Percentiles rank a stretch among this genome's conserved stretches.
These are phyloP conservation scores for Lethrus apterus DNA, from an alignment of 1,140 invertebrate genomes.

Conservation along the genomic window DNA sequence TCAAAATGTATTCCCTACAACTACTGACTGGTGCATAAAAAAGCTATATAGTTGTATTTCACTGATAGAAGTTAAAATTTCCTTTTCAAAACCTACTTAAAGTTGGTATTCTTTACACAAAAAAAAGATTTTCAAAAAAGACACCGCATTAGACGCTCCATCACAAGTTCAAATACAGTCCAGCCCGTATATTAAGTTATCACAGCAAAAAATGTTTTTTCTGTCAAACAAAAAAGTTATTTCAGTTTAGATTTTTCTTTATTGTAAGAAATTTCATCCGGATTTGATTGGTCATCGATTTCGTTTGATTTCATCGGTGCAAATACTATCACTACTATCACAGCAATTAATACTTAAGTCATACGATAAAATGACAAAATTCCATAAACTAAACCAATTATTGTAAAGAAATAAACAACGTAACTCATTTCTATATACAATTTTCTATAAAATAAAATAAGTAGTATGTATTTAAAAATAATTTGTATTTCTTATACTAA, in stretches of 20 bases:
- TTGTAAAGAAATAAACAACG: conserved; percentile 45
- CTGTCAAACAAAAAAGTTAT: neutral
- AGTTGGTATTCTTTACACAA: too few relatives aligned
- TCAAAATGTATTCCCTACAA: too few relatives aligned
- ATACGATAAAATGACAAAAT: conserved; percentile 49
- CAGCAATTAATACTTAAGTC: conserved; percentile 47
- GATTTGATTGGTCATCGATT: neutral
- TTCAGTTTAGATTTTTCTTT: conserved; percentile 19
- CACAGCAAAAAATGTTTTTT: neutral
- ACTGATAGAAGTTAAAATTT: too few relatives aligned
- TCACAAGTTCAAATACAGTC: too few relatives aligned
- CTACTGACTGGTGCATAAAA: too few relatives aligned
- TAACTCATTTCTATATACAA: conserved; percentile 43
- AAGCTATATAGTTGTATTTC: too few relatives aligned
- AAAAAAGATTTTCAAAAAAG: too few relatives aligned
- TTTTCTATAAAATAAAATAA: conserved; percentile 40
- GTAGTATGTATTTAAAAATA: conserved; percentile 13
- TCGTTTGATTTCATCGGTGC: conserved; percentile 19
- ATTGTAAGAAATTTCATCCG: conserved; percentile 6
- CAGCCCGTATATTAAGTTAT: too few relatives aligned
- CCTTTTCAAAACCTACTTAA: too few relatives aligned
- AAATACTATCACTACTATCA: conserved; percentile 45
- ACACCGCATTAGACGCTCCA: too few relatives aligned
- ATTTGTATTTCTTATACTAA: conserved; percentile 29
- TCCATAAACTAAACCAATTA: conserved; percentile 46